phyloP scores from a whole-genome alignment of 2,888 invertebrate genomes.

The Melanostoma scalare region DNA sequence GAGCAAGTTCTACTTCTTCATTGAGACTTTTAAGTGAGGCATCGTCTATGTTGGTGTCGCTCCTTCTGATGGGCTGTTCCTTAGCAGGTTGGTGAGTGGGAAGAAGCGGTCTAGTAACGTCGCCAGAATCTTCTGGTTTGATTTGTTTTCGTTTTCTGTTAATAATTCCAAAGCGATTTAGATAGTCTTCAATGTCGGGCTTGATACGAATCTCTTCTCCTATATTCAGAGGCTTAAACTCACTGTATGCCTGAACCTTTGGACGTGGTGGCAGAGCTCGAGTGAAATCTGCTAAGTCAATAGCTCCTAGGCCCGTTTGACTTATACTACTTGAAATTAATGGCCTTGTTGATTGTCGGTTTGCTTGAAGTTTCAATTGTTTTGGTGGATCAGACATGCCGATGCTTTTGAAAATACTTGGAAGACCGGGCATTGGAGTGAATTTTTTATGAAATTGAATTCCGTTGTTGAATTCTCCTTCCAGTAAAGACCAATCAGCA shows the following conservation, averaged over 20 bases:
- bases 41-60: constrained; percentile 52
- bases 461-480: constrained; percentile 45
- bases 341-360: constrained; percentile 77
- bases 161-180: constrained; percentile 81
- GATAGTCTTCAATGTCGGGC: constrained; percentile 80
- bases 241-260: constrained; percentile 79
- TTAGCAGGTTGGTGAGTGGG: not conserved
- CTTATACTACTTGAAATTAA: constrained; percentile 75
- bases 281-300: constrained; percentile 77
- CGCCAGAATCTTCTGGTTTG: constrained; percentile 75
- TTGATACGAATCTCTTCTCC: constrained; percentile 79
- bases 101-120: not conserved
- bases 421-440: constrained; percentile 65
- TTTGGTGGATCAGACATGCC: constrained; percentile 79
- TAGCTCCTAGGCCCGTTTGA: constrained; percentile 63
- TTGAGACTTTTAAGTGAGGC: constrained; percentile 73
- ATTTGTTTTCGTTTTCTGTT: constrained; percentile 78
- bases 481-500: constrained; percentile 76
- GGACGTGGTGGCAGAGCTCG: constrained; percentile 77
- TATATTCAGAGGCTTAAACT: constrained; percentile 81
- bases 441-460: constrained; percentile 38
- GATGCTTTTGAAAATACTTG: constrained; percentile 81
- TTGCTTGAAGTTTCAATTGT: constrained; percentile 77
- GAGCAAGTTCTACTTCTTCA: constrained; percentile 82
- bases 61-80: constrained; percentile 63